Base-by-base conservation (phyloP, 92 coral and sea anemone species). In the Zoanthus gigantus region DNA sequence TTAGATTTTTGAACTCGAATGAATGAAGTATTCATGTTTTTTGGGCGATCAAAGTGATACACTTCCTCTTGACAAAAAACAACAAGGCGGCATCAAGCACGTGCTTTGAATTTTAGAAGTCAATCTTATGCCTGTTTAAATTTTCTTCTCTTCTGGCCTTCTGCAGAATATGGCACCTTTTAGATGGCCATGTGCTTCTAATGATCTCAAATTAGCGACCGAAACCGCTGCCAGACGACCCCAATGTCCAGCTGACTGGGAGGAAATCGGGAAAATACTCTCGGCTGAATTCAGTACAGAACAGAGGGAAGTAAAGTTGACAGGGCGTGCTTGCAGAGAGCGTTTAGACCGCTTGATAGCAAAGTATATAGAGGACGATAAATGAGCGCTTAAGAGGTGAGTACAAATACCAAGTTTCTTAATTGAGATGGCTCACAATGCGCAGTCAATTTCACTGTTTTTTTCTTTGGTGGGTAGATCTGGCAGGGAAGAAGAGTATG, bases 401-500 rank as follows among this genome's bases (percentile, higher is more conserved):
- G 80, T 84, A 83, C 61, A 83, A 83, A n/a, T 16, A 83, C 8
- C 71, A 79, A 29, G 16, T 45, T 54, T 46, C 78, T 10, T 15
- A n/a, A 13, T 6, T n/a, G 15, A 74, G 37, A 74, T 37, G 32
- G 48, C 14, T 32, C 56, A 74, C 50, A 47, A 23, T 46, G 46
- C 53, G 53, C 46, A 42, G 14, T 74, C 32, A 2, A 42, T 18
- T 74, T 74, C 48, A 37, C 50, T 74, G 78, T 37, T 37, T 29
- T 9, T 85, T 30, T 72, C 12, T 85, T 57, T 85, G 73, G 83
- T 74, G 89, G 14, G 30, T 85, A 75, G 89, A 75, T 85, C 89
- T 85, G 83, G 89, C 53, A 75, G 45, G 29, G 89, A 74, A 37
- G 63, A 85, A 60, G 89, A 85, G 58, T 85, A 74, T 85, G 13